Base-by-base conservation (phyloP, 2,797 vertebrate genomes). In the Hafferia zeledoni region DNA sequence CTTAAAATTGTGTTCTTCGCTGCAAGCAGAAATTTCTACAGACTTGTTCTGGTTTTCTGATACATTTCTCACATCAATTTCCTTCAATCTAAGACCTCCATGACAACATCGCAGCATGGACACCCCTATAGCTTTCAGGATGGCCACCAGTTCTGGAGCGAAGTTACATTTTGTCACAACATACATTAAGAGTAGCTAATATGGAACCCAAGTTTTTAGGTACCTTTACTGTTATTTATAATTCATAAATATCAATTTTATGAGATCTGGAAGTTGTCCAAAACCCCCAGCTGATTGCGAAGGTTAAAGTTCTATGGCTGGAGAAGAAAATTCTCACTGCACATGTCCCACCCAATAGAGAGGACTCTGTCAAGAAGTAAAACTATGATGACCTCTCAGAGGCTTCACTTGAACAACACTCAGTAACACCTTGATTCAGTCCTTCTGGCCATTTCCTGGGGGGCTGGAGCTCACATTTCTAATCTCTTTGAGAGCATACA, bases 331-430 rank as follows among this genome's bases (percentile, higher is more conserved):
- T 56, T 71, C 31, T 74, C 65, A 33, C 30, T 23, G 2, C 10
- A 1, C 46, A 56, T 27, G 41, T 59, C 63, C 56, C 71, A 52
- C 24, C 33, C 59, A 61, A 13, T 1, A 17, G 22, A 30, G 11
- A 16, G 23, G 16, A 30, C 39, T 68, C 52, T 43, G 9, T 61
- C 35, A 44, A 47, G 37, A 50, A 6, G 20, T 25, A 68, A 43
- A 80, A 61, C 20, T 10, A 15, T 2, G 23, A 18, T 0, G 1
- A 52, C 17, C 20, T 49, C 49, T 30, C 57, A 24, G 28, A 5
- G 30, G 46, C 37, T 80, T 56, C 72, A n/a, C 43, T 41, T 2
- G 0, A 8, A 9, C n/a, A 74, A 27, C 11, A 17, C 7, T 14
- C 50, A 52, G 46, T 4, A 60, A 50, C 33, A 28, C 17, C 46